Evolutionary conservation across 2,888 invertebrate species (phyloP).

Genomic region (Agrotis ipsilon): DNA sequence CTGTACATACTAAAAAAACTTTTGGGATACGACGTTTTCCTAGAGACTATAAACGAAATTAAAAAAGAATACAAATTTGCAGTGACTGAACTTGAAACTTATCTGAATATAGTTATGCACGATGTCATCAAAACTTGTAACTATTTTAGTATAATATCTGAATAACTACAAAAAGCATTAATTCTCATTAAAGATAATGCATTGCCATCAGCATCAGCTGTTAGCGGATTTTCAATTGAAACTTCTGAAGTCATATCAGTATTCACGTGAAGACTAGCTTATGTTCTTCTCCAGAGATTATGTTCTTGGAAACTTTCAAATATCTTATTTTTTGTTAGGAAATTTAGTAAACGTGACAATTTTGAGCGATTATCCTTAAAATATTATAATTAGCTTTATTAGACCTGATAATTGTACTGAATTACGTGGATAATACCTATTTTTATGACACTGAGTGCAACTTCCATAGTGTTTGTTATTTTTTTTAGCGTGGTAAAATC

Average conservation of each 20-base stretch:
- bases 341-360: conserved; percentile 34
- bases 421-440: no score
- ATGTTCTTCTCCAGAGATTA: conserved; percentile 32
- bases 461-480: no score
- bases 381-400: neutral
- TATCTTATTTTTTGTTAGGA: conserved; percentile 16
- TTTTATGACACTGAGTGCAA: no score
- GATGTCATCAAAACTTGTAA: conserved; percentile 11
- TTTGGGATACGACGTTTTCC: no score
- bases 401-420: no score
- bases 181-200: conserved; percentile 41
- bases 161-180: conserved; percentile 25
- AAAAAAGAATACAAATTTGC: neutral
- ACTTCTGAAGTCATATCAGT: conserved; percentile 52
- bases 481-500: no score
- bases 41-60: neutral
- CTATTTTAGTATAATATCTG: neutral
- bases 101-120: neutral
- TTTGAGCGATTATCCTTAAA: conserved; percentile 1
- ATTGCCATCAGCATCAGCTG: conserved; percentile 49
- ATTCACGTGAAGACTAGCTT: conserved; percentile 37
- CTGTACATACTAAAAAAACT: no score
- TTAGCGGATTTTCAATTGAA: conserved; percentile 45
- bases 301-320: conserved; percentile 39
- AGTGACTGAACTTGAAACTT: neutral